Conservation (phyloP, 2,888 invertebrate genomes). For the Bibio marci region DNA sequence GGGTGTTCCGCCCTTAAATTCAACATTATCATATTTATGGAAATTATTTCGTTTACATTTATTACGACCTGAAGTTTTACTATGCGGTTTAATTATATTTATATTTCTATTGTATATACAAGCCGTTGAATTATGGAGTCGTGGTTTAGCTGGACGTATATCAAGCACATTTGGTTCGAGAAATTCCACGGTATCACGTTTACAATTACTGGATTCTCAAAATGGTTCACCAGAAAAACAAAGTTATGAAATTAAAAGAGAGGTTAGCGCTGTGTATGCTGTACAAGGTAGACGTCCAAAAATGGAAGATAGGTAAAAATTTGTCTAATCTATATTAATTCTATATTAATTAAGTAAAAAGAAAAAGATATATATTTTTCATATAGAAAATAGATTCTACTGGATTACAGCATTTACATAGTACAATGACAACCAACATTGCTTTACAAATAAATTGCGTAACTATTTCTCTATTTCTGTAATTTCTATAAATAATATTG, state of each 20-base stretch:
- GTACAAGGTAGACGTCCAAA: constrained; percentile 76
- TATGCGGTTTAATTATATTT: constrained; percentile 51
- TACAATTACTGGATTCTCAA: constrained; percentile 8
- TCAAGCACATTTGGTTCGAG: constrained; percentile 23
- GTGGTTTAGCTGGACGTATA: constrained; percentile 41
- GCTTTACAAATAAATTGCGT: too few species aligned
- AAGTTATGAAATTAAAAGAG: constrained; percentile 61
- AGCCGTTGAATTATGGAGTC: constrained; percentile 69
- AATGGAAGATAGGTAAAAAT: constrained; percentile 69
- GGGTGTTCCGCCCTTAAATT: constrained; percentile 55
- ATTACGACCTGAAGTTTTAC: constrained; percentile 61
- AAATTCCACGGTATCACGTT: constrained; percentile 16
- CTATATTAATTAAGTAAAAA: neutral
- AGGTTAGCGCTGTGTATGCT: constrained; percentile 70
- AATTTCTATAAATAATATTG: too few species aligned
- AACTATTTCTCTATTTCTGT: too few species aligned
- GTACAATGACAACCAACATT: too few species aligned
- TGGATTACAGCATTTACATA: too few species aligned
- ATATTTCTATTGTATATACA: constrained; percentile 64
- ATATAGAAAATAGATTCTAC: too few species aligned
- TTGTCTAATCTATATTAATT: neutral
- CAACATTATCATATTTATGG: constrained; percentile 60
- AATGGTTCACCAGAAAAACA: constrained; percentile 28
- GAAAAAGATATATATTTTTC: too few species aligned
- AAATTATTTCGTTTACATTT: constrained; percentile 60